These are phyloP conservation scores for Oryzias curvinotus DNA, from an alignment of 2,113 vertebrate genomes.

Conservation along the genomic window DNA sequence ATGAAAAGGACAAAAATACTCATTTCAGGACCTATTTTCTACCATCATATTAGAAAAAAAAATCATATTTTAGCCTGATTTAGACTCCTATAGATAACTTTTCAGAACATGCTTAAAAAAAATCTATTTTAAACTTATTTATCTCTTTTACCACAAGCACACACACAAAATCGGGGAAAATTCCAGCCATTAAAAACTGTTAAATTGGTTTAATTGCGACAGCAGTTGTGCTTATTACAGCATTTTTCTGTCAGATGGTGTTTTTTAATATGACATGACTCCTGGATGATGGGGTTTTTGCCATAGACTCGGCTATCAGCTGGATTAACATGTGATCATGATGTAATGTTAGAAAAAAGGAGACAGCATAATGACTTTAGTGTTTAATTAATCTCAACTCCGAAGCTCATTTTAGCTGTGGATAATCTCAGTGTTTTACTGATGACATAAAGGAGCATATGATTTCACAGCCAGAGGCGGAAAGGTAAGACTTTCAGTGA, in stretches of 20 bases:
- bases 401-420: neutral
- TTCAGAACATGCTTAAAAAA: no score
- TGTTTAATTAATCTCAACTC: slow-evolving; percentile 20
- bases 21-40: no score
- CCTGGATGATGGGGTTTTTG: slow-evolving; percentile 22
- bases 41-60: no score
- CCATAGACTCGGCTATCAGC: slow-evolving; percentile 27
- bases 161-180: no score
- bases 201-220: neutral
- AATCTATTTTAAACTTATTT: no score
- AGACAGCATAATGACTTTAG: slow-evolving; percentile 34
- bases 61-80: no score
- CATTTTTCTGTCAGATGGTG: slow-evolving; percentile 6
- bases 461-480: neutral
- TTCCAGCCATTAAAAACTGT: neutral
- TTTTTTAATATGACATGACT: neutral
- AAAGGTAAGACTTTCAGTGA: slow-evolving; percentile 7
- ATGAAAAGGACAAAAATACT: no score
- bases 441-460: neutral
- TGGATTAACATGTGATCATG: slow-evolving; percentile 50
- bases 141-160: no score
- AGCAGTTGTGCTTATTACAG: neutral
- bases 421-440: slow-evolving; percentile 2
- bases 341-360: slow-evolving; percentile 27
- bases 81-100: no score